Conservation (phyloP, 2,888 invertebrate genomes). For the Aspidiotus destructor region DNA sequence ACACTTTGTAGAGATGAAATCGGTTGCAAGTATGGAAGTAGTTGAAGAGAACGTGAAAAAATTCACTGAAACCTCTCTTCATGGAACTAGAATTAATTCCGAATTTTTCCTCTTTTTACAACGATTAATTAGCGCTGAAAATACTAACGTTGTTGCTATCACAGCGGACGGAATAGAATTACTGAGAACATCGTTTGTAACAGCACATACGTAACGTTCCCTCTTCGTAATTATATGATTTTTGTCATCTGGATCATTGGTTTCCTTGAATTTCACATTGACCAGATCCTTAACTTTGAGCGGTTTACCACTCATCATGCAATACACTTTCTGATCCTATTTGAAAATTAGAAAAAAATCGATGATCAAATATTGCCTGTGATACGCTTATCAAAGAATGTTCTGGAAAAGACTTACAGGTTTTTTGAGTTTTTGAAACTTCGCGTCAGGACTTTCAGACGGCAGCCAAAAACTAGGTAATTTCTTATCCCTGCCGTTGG, state of each 20-base stretch:
- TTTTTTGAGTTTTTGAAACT: constrained; percentile 58
- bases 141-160: constrained; percentile 69
- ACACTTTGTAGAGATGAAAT: too few relatives aligned
- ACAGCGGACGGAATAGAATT: constrained; percentile 93
- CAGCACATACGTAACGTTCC: constrained; percentile 92
- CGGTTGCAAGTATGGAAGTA: too few relatives aligned
- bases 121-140: too few relatives aligned
- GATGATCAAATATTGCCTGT: neutral
- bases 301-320: constrained; percentile 75
- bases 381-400: neutral
- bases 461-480: constrained; percentile 97
- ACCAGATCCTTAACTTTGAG: constrained; percentile 87
- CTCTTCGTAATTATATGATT: constrained; percentile 79
- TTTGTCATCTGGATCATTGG: constrained; percentile 78
- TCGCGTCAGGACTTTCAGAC: constrained; percentile 79
- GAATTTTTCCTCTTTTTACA: too few relatives aligned
- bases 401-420: constrained; percentile 50
- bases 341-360: neutral
- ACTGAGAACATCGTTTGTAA: constrained; percentile 89
- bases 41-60: too few relatives aligned
- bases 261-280: constrained; percentile 81
- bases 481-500: constrained; percentile 63
- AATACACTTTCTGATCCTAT: constrained; percentile 59
- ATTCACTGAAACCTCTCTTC: too few relatives aligned
- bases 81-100: too few relatives aligned